These are phyloP conservation scores for Bombyx mandarina DNA, from an alignment of 1,140 invertebrate genomes.

Conservation along the genomic window DNA sequence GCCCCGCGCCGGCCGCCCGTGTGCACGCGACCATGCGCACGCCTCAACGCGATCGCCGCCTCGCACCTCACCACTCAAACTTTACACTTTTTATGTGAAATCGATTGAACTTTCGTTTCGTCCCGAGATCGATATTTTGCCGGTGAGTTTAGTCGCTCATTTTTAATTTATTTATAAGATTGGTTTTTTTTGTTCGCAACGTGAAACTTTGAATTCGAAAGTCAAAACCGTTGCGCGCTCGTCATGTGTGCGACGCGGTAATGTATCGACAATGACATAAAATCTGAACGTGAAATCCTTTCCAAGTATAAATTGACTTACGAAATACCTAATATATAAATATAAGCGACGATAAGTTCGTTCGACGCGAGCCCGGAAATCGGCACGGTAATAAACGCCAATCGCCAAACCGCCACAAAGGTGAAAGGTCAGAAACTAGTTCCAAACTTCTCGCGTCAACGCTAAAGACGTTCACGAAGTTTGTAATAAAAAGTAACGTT, in stretches of 20 bases:
- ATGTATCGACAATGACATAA: no score
- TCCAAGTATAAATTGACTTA: no score
- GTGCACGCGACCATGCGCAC: constrained; percentile 16
- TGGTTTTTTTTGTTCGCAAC: constrained; percentile 12
- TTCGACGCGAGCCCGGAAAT: no score
- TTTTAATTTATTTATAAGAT: constrained; percentile 26
- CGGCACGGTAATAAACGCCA: not conserved
- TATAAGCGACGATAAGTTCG: no score
- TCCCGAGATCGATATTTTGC: constrained; percentile 29
- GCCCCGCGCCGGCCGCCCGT: constrained; percentile 17
- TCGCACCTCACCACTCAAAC: constrained; percentile 24
- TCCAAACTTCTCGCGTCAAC: constrained; percentile 5
- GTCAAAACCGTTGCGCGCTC: not conserved
- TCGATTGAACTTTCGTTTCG: constrained; percentile 27
- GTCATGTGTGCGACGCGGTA: no score
- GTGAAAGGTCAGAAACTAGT: constrained; percentile 4
- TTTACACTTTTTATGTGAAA: constrained; percentile 30
- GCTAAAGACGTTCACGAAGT: constrained; percentile 7
- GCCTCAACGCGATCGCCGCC: constrained; percentile 22
- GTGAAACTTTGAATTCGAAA: constrained; percentile 1
- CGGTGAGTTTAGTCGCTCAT: constrained; percentile 21
- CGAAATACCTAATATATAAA: no score
- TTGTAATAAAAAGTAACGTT: constrained; percentile 9
- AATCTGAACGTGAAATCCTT: no score
- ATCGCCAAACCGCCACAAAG: not conserved